These are phyloP conservation scores for Platalea minor DNA, from an alignment of 2,797 vertebrate genomes.

Conservation along the genomic window DNA sequence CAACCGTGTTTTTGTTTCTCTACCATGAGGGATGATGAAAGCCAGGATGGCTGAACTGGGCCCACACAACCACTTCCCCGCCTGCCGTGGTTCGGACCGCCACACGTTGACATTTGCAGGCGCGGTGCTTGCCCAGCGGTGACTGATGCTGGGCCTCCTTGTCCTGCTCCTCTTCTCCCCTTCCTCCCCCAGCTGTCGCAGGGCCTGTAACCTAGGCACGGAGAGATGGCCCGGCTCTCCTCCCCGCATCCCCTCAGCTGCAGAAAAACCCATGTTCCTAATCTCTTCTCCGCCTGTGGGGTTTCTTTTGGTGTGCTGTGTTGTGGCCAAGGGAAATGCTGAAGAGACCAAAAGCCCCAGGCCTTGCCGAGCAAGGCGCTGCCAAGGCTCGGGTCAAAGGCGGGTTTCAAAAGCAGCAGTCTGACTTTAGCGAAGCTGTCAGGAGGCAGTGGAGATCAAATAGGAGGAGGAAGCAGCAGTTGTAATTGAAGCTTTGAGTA, in stretches of 20 bases:
- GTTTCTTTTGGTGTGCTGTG: fast-evolving
- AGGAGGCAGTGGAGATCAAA: not conserved
- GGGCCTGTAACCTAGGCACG: not conserved
- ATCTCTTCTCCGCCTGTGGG: too few relatives aligned
- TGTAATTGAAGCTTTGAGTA: fast-evolving
- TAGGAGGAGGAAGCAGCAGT: not conserved
- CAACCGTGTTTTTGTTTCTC: not conserved
- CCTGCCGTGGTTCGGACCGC: fast-evolving
- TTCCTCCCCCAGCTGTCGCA: fast-evolving
- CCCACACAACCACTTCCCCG: too few relatives aligned
- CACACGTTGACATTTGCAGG: fast-evolving
- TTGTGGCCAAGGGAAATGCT: fast-evolving
- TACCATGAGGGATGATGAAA: not conserved
- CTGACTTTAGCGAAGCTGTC: too few relatives aligned
- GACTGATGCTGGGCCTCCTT: too few relatives aligned
- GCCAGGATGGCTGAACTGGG: not conserved
- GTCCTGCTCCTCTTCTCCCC: too few relatives aligned
- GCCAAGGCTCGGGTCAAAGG: fast-evolving
- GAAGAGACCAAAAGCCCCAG: not conserved
- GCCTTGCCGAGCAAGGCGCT: not conserved
- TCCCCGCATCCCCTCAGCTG: not conserved
- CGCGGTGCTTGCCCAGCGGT: fast-evolving
- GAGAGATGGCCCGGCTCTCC: fast-evolving
- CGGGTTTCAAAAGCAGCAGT: too few relatives aligned
- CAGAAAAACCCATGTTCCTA: fast-evolving